phyloP scores from a whole-genome alignment of 2,113 vertebrate species.

The Prietella phreatophila region DNA sequence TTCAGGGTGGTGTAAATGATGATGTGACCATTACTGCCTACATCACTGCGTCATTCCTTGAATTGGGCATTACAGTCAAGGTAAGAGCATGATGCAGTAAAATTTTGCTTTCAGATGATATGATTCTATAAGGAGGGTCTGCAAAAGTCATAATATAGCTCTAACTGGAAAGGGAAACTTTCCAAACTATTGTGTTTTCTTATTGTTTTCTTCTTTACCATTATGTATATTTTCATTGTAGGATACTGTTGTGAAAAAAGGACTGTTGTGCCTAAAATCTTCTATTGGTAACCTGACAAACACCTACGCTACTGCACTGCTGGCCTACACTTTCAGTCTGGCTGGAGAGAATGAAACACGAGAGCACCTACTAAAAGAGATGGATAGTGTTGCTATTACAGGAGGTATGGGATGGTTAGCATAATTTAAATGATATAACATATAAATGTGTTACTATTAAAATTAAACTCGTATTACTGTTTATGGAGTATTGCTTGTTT shows the following conservation, averaged over 20 bases:
- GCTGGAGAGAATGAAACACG: conserved; percentile 69
- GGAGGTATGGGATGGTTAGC: conserved; percentile 46
- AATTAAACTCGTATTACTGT: background rate
- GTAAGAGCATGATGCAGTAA: conserved; percentile 56
- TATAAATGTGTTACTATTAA: background rate
- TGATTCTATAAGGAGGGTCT: background rate
- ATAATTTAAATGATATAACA: background rate
- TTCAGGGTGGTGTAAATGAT: conserved; percentile 78
- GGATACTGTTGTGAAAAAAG: conserved; percentile 66
- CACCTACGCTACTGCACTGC: conserved; percentile 76
- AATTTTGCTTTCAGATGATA: background rate
- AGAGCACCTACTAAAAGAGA: conserved; percentile 54
- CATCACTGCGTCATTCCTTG: conserved; percentile 70
- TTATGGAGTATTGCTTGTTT: background rate
- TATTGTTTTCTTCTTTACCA: background rate
- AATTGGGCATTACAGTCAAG: conserved; percentile 63
- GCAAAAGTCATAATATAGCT: background rate
- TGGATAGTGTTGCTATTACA: conserved; percentile 51
- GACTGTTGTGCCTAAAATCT: conserved; percentile 70
- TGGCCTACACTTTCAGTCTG: conserved; percentile 83
- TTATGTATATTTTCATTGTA: conserved; percentile 47
- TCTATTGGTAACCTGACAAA: conserved; percentile 57
- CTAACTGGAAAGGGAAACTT: background rate
- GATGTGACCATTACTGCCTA: conserved; percentile 77
- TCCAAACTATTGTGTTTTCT: background rate